Evolutionary conservation across 2,888 invertebrate genomes (phyloP), one percentile per base, ranked within the genome.

Genomic region (Hydropsyche betteni): DNA sequence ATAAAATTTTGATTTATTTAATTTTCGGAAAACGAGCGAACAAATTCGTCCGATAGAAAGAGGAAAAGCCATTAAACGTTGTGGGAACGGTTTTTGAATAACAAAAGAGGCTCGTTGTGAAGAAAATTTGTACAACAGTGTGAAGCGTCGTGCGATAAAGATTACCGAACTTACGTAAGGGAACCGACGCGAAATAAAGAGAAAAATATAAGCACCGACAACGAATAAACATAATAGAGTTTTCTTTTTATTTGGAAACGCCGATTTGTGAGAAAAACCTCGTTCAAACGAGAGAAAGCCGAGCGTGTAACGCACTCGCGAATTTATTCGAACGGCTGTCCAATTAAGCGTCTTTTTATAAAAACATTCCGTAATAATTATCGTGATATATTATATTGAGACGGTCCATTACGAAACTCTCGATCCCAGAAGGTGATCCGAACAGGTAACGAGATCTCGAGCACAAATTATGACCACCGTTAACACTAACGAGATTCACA

Each of bases 31-130:
- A 1, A 61, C 61, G 12, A 61, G 34, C 34, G 34, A 16, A 38
- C 68, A 50, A 68, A 68, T 68, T 68, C 34, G 68, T 68, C 36
- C 44, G 24, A n/a, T 10, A 34, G 69, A 36, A 14, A 69, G 34
- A 16, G 50, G 69, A 36, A 51, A 50, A 69, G 69, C 51, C 24
- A 69, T 69, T 50, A 68, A 68, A 68, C 68, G 14, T 7, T 14
- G 14, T 50, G 69, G 14, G 51, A 69, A 69, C 50, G 14, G 33
- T 44, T 44, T 69, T 69, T 69, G 69, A 69, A 69, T 69, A 44
- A 69, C 69, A 69, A 69, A 44, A 24, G 69, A 51, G 10, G 16
- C 34, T 64, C 36, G 64, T n/a, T 36, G 55, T 34, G 36, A 33
- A 64, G 24, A 58, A 58, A 58, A 58, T 16, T 24, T 24, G 58